phyloP scores from a whole-genome alignment of 2,888 invertebrate species.

The Schizotus pectinicornis region DNA sequence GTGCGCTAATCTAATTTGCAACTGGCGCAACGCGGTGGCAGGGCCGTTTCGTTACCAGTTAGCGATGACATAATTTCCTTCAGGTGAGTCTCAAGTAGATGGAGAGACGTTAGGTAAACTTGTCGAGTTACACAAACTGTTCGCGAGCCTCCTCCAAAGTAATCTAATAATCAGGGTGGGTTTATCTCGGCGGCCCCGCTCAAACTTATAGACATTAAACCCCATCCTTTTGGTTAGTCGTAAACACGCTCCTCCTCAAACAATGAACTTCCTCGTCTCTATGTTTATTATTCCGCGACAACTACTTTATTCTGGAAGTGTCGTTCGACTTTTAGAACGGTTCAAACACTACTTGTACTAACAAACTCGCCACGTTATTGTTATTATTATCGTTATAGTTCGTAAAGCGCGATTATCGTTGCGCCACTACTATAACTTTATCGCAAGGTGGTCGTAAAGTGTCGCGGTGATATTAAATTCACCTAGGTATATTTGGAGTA shows the following conservation, averaged over 20 bases:
- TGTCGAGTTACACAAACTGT: slow-evolving; percentile 30
- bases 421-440: not conserved
- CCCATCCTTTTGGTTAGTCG: slow-evolving; percentile 29
- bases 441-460: not conserved
- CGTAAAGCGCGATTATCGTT: not conserved
- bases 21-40: too few species aligned
- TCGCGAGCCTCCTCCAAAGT: slow-evolving; percentile 30
- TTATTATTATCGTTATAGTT: not conserved
- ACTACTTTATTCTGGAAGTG: not conserved
- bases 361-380: slow-evolving; percentile 2
- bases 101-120: slow-evolving; percentile 24
- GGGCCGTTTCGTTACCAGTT: not conserved
- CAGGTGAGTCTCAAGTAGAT: slow-evolving; percentile 30
- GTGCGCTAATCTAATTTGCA: too few species aligned
- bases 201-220: slow-evolving; percentile 34
- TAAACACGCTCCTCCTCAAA: slow-evolving; percentile 28
- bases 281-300: slow-evolving; percentile 14
- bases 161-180: slow-evolving; percentile 46
- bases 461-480: slow-evolving; percentile 5
- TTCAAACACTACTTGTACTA: not conserved
- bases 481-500: slow-evolving; percentile 7
- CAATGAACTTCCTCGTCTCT: slow-evolving; percentile 27
- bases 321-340: too few species aligned
- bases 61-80: slow-evolving; percentile 34
- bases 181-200: slow-evolving; percentile 35